Conservation (phyloP, 37 sponge, comb jelly and placozoan genomes). For the Spongia lamella region DNA sequence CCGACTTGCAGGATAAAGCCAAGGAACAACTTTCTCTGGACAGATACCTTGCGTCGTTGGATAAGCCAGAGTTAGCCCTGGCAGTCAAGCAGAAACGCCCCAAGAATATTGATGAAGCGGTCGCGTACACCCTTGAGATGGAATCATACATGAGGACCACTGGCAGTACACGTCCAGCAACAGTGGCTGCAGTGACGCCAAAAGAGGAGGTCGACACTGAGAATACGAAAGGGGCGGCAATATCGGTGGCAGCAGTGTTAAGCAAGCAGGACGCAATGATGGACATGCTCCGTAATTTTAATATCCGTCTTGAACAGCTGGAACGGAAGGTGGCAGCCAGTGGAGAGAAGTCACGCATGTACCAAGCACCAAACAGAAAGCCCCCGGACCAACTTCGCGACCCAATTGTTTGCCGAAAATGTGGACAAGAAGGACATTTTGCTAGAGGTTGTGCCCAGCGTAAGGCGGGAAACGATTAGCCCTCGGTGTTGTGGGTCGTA, state of each 20-base stretch:
- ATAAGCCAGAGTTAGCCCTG: background rate
- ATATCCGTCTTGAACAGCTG: too few species aligned
- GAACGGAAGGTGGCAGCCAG: too few species aligned
- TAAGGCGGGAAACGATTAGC: slow-evolving; percentile 37
- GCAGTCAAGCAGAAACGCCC: background rate
- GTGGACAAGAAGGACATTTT: slow-evolving; percentile 32
- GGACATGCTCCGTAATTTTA: too few species aligned
- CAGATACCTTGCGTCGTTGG: background rate
- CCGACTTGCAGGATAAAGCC: background rate
- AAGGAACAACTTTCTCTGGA: background rate
- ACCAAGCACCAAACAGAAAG: background rate
- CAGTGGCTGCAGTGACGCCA: slow-evolving; percentile 3
- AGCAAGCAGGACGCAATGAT: too few species aligned
- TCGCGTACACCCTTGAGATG: background rate
- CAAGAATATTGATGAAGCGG: slow-evolving; percentile 1
- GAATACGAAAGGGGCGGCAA: too few species aligned
- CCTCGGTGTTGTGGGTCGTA: slow-evolving; percentile 24
- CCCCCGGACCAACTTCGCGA: background rate
- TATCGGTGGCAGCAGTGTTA: too few species aligned
- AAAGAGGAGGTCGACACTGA: too few species aligned
- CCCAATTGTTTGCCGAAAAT: slow-evolving; percentile 22
- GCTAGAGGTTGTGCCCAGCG: slow-evolving; percentile 17
- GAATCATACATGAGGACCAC: background rate
- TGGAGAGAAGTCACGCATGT: too few species aligned
- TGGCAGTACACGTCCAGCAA: background rate